Evolutionary conservation across 2,888 invertebrate genomes (phyloP).

Genomic region (Isotomurus palustris): DNA sequence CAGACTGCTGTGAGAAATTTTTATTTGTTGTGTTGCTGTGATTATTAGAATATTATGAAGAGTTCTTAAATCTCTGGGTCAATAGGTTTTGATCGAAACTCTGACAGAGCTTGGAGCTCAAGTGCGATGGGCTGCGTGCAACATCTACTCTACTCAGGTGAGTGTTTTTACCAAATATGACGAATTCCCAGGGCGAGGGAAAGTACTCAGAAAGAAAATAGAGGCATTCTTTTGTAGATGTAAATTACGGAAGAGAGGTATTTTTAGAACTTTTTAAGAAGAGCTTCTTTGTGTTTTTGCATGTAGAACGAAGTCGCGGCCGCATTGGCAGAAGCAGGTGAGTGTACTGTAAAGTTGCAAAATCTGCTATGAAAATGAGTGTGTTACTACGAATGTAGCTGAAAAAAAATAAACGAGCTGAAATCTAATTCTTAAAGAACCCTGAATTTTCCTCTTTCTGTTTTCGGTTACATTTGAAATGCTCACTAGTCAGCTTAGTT

Average conservation of each 20-base stretch:
- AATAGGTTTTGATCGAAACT: conserved; percentile 74
- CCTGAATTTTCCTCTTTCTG: too few species aligned
- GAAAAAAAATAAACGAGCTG: neutral
- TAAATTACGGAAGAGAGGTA: too few species aligned
- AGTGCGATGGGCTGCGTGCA: conserved; percentile 92
- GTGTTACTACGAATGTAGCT: too few species aligned
- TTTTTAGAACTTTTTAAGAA: too few species aligned
- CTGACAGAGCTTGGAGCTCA: conserved; percentile 81
- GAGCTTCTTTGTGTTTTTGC: conserved; percentile 1
- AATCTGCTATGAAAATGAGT: too few species aligned
- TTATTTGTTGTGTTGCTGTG: neutral
- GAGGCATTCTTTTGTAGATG: too few species aligned
- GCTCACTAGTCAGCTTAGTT: too few species aligned
- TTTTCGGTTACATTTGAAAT: neutral
- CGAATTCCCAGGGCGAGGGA: too few species aligned
- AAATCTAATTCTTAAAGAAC: too few species aligned
- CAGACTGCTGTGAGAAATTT: conserved; percentile 75
- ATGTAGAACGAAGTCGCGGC: conserved; percentile 90
- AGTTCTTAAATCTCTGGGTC: neutral
- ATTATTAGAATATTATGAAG: neutral
- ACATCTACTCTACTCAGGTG: conserved; percentile 93
- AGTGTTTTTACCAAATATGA: too few species aligned
- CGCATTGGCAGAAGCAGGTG: conserved; percentile 77
- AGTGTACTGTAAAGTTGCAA: too few species aligned
- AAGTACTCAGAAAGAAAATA: too few species aligned